A percentile compares a stretch with the other conserved stretches of the same genome.
Evolutionary conservation across 2,113 vertebrate species (phyloP).

Genomic region (Phyllostomus discolor): DNA sequence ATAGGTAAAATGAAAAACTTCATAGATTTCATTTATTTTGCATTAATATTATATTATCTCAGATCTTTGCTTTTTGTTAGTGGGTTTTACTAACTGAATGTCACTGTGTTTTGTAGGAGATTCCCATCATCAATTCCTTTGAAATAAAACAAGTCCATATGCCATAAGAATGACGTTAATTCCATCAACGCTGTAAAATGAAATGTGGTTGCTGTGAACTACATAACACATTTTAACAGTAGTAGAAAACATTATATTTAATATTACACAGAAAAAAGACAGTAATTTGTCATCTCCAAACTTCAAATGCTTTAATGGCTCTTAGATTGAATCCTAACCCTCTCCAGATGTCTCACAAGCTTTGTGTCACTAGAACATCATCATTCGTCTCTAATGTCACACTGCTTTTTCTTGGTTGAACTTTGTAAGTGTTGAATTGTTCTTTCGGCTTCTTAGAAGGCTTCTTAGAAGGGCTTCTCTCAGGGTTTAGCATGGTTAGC

Average conservation of each 20-base stretch:
- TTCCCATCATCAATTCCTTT: constrained; percentile 19
- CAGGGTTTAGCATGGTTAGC: neutral
- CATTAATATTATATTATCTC: neutral
- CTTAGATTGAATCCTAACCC: neutral
- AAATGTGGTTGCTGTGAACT: neutral
- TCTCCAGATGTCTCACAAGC: neutral
- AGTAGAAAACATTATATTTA: constrained; percentile 6
- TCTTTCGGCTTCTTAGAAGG: neutral
- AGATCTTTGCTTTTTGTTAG: neutral
- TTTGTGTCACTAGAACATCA: neutral
- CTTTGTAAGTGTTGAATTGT: neutral
- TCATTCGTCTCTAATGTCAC: neutral
- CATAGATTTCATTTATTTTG: neutral
- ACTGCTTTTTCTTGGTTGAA: neutral
- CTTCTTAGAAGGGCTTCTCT: neutral
- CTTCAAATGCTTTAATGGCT: neutral
- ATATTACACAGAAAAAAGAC: neutral
- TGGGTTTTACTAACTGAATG: neutral
- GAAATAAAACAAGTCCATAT: constrained; percentile 32
- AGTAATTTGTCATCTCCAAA: neutral
- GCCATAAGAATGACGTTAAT: constrained; percentile 10
- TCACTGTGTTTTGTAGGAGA: constrained; percentile 27
- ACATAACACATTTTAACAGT: neutral
- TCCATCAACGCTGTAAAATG: neutral
- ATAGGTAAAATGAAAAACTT: constrained; percentile 15